Conservation (phyloP, 2,113 vertebrate species). For the Corvus moneduloides region DNA sequence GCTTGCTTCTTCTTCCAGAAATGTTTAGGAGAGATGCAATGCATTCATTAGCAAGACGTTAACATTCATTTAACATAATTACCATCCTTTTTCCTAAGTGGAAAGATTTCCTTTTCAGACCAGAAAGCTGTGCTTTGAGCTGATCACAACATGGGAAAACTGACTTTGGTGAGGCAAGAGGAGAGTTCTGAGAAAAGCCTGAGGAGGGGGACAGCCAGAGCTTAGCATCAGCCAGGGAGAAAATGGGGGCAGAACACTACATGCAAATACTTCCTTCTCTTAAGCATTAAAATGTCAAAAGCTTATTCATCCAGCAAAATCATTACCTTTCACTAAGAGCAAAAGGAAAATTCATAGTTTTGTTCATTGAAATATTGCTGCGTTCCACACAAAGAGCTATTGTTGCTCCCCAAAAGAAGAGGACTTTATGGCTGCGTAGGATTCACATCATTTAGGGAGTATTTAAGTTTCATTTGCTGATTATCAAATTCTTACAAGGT, state of each 20-base stretch:
- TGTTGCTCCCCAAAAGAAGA: neutral
- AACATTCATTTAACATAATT: constrained; percentile 53
- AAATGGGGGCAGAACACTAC: neutral
- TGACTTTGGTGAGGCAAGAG: neutral
- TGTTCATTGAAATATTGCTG: neutral
- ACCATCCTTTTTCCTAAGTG: constrained; percentile 15
- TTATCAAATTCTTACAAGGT: neutral
- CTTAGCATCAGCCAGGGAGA: neutral
- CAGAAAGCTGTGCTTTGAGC: neutral
- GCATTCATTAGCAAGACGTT: constrained; percentile 56
- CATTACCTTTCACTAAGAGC: constrained; percentile 14
- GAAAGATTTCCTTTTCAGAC: constrained; percentile 37
- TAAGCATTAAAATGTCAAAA: neutral
- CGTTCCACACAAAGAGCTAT: neutral
- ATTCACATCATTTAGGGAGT: neutral
- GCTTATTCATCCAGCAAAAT: neutral
- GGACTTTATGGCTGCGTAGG: neutral
- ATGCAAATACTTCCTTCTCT: neutral
- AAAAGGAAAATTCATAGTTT: constrained; percentile 17
- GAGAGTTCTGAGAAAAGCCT: neutral
- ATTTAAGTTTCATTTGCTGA: neutral
- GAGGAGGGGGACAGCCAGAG: neutral
- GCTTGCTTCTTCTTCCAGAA: constrained; percentile 33
- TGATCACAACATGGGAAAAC: neutral
- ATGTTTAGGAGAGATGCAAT: constrained; percentile 47